phyloP scores from a whole-genome alignment of 2,888 invertebrate genomes.

The Sinodicranocentrus sp. region DNA sequence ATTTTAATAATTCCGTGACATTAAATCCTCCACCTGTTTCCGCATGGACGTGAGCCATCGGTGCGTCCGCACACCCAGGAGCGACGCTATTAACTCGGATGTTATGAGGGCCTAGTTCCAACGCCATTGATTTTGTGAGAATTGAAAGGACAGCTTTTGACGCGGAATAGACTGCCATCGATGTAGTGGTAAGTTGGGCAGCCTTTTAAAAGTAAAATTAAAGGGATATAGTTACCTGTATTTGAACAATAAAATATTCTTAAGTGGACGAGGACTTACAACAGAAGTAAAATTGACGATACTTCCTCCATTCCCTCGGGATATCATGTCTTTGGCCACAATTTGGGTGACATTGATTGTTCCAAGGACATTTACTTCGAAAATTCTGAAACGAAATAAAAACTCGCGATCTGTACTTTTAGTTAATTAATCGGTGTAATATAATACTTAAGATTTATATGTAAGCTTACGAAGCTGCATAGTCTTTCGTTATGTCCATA shows the following conservation, averaged over 20 bases:
- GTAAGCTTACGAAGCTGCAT: not conserved
- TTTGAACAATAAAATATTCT: not conserved
- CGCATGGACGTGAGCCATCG: constrained; percentile 75
- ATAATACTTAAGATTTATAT: not conserved
- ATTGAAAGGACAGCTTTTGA: constrained; percentile 81
- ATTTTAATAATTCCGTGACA: constrained; percentile 71
- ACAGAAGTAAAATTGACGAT: constrained; percentile 57
- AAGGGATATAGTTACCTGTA: not conserved
- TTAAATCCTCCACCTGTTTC: not conserved
- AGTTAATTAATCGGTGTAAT: not conserved
- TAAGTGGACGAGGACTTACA: constrained; percentile 19
- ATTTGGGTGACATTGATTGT: constrained; percentile 4
- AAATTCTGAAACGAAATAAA: constrained; percentile 8
- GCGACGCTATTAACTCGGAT: constrained; percentile 43
- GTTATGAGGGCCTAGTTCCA: constrained; percentile 33
- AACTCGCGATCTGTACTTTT: too few relatives aligned
- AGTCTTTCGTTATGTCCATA: not conserved
- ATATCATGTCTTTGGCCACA: constrained; percentile 13
- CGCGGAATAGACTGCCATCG: constrained; percentile 78
- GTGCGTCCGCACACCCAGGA: constrained; percentile 77
- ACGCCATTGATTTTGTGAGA: constrained; percentile 73
- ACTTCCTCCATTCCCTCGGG: constrained; percentile 14
- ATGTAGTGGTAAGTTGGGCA: not conserved
- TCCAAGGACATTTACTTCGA: not conserved
- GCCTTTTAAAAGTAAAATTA: not conserved